Evolutionary conservation across 1,140 invertebrate genomes (phyloP).

Genomic region (Caenorhabditis briggsae): DNA sequence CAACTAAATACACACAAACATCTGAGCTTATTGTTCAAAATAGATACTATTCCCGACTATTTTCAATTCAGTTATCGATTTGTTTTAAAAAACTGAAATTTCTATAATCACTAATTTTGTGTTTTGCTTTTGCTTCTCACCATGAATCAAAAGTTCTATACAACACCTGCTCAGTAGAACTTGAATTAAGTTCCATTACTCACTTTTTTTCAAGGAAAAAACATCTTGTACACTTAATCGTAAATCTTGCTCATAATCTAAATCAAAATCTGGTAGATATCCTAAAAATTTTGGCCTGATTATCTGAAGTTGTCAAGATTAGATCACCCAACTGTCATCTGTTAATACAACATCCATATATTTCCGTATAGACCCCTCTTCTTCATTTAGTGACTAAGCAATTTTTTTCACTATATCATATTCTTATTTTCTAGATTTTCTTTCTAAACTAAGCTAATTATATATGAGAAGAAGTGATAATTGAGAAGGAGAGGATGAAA

Average conservation of each 20-base stretch:
- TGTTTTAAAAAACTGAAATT: background rate
- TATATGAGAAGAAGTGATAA: background rate
- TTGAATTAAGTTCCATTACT: background rate
- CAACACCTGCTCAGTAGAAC: background rate
- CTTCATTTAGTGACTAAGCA: background rate
- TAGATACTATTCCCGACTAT: background rate
- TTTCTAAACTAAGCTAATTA: background rate
- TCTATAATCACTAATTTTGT: background rate
- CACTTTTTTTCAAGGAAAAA: background rate
- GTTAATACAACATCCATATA: background rate
- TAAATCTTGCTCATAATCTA: constrained; percentile 38
- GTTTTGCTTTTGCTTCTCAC: background rate
- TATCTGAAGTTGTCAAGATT: constrained; percentile 30
- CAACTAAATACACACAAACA: constrained; percentile 4
- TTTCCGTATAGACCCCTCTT: too few relatives aligned
- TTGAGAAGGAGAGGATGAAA: background rate
- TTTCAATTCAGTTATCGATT: background rate
- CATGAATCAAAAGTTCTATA: too few relatives aligned
- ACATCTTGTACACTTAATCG: background rate
- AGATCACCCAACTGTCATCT: constrained; percentile 10
- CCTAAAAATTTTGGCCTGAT: constrained; percentile 7
- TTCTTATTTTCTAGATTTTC: background rate
- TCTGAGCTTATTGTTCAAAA: constrained; percentile 7
- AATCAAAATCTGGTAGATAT: background rate
- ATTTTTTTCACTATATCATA: background rate